A percentile compares a stretch with the other conserved stretches of the same genome.
These are phyloP conservation scores for Pentalonia nigronervosa DNA, from an alignment of 1,140 invertebrate genomes.

Conservation along the genomic window DNA sequence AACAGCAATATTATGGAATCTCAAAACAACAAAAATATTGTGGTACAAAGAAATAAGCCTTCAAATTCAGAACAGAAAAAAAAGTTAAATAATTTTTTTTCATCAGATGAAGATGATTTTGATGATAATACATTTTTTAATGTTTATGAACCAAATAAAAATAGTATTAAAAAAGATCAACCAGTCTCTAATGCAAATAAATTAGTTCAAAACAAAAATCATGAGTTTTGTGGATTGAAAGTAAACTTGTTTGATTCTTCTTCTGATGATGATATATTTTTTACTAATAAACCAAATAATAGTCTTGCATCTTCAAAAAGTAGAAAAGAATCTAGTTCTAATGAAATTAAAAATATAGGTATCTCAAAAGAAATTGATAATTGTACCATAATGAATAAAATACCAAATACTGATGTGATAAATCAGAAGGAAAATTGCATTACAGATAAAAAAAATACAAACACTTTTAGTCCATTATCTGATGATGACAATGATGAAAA, in stretches of 20 bases:
- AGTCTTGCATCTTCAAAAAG: background rate
- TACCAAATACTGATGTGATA: background rate
- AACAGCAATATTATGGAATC: background rate
- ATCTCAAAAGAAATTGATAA: background rate
- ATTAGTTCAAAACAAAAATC: background rate
- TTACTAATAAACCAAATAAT: conserved; percentile 9
- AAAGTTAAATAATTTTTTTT: conserved; percentile 36
- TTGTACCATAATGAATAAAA: background rate
- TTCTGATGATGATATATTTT: conserved; percentile 55
- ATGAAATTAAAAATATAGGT: conserved; percentile 15
- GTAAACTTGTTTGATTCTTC: conserved; percentile 36
- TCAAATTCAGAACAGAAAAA: background rate
- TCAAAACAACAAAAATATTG: background rate
- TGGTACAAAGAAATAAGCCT: background rate
- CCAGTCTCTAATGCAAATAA: background rate
- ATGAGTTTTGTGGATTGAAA: background rate
- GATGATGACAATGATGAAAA: conserved; percentile 39
- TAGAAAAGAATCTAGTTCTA: background rate
- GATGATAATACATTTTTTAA: conserved; percentile 5
- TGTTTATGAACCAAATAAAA: background rate
- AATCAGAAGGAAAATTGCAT: background rate
- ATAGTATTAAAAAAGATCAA: background rate
- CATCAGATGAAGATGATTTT: conserved; percentile 45
- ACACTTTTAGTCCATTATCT: background rate
- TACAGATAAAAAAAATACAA: background rate